phyloP scores from a whole-genome alignment of 1,140 invertebrate species.

The Eufriesea mexicana region DNA sequence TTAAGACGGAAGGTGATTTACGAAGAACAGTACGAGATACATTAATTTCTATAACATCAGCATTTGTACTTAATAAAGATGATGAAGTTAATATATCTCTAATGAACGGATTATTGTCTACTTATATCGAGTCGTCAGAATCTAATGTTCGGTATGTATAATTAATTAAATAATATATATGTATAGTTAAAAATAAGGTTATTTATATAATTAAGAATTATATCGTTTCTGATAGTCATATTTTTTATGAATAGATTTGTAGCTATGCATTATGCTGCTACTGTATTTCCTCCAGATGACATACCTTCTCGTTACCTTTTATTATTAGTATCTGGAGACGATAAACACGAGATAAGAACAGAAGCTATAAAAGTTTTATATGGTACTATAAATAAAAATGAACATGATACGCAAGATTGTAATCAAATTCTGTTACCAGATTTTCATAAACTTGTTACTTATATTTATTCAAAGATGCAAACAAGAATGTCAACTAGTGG shows the following conservation, averaged over 20 bases:
- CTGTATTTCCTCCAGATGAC: conserved; percentile 91
- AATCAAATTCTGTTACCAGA: conserved; percentile 76
- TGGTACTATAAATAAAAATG: conserved; percentile 83
- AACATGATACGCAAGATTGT: conserved; percentile 71
- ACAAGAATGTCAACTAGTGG: conserved; percentile 83
- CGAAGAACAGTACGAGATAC: conserved; percentile 84
- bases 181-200: background rate
- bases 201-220: conserved; percentile 71
- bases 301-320: conserved; percentile 92
- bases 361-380: conserved; percentile 89
- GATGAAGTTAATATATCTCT: conserved; percentile 76
- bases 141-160: conserved; percentile 72
- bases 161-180: conserved; percentile 60
- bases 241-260: conserved; percentile 84
- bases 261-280: conserved; percentile 91
- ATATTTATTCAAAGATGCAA: conserved; percentile 86
- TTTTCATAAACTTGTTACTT: conserved; percentile 86
- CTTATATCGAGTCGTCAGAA: conserved; percentile 77
- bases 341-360: conserved; percentile 89
- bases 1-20: conserved; percentile 83
- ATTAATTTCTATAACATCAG: conserved; percentile 83
- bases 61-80: conserved; percentile 80
- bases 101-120: conserved; percentile 83
- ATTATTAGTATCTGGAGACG: conserved; percentile 92
- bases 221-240: conserved; percentile 82